Evolutionary conservation across 2,113 vertebrate species (phyloP).

Genomic region (Calypte anna): DNA sequence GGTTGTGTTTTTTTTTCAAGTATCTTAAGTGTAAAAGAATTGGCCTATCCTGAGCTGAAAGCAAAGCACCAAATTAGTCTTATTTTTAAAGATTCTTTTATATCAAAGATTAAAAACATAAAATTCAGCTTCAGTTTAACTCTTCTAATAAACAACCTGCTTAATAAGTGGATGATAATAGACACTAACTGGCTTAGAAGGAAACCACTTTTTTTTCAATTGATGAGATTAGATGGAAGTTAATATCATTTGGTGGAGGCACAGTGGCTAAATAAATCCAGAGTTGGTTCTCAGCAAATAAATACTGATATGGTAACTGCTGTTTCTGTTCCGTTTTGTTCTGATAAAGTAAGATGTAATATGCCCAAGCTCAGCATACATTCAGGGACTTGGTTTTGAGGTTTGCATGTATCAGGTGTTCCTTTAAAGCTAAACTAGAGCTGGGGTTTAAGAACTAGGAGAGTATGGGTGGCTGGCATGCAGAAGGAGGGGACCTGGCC

Average conservation of each 20-base stretch:
- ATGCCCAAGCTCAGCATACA: background rate
- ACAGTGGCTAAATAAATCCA: background rate
- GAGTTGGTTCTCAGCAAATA: background rate
- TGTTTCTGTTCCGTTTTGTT: background rate
- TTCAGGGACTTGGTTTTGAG: background rate
- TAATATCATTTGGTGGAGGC: background rate
- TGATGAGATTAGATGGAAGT: slow-evolving; percentile 21
- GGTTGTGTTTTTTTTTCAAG: background rate
- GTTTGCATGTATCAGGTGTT: background rate
- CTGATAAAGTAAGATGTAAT: fast-evolving
- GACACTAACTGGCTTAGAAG: background rate
- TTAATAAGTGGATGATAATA: slow-evolving; percentile 29
- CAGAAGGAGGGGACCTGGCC: background rate
- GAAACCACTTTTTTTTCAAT: slow-evolving; percentile 28
- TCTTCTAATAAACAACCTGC: background rate
- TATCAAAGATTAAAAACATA: background rate
- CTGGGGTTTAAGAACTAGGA: background rate
- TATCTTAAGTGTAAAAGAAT: background rate
- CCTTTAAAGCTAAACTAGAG: background rate
- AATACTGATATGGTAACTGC: background rate
- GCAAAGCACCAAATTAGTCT: background rate
- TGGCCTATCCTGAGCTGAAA: background rate
- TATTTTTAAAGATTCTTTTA: background rate
- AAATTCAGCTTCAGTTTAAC: background rate
- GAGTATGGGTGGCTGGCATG: background rate